Evolutionary conservation across 2,113 vertebrate species (phyloP).

Genomic region (Colius striatus): DNA sequence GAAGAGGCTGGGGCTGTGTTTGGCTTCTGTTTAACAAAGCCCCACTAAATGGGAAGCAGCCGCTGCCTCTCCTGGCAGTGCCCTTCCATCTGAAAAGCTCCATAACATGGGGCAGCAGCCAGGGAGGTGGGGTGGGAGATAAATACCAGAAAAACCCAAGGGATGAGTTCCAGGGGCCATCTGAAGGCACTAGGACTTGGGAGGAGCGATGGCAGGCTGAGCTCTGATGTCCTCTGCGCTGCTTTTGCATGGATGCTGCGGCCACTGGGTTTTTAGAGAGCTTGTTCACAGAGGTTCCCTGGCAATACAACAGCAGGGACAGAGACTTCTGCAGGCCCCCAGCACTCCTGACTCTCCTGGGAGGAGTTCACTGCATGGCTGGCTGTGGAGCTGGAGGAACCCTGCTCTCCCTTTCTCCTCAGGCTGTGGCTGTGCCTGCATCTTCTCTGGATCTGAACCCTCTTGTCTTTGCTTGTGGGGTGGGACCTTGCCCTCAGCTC

Average conservation of each 20-base stretch:
- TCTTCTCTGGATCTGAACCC: fast-evolving
- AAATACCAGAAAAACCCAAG: not conserved
- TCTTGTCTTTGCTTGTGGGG: not conserved
- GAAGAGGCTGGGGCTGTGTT: not conserved
- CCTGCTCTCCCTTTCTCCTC: not conserved
- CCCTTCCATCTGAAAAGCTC: not conserved
- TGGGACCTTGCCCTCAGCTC: not conserved
- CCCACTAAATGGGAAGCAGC: not conserved
- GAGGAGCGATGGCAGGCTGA: not conserved
- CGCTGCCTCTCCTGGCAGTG: not conserved
- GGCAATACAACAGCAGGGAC: not conserved
- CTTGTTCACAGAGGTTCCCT: not conserved
- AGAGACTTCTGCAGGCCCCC: not conserved
- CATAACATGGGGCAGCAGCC: not conserved
- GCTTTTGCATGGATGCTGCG: not conserved
- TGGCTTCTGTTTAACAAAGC: not conserved
- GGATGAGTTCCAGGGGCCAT: not conserved
- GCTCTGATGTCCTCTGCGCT: not conserved
- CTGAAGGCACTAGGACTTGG: not conserved
- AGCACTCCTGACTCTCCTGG: not conserved
- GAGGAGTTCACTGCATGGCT: not conserved
- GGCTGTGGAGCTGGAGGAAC: not conserved
- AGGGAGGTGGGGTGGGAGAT: not conserved
- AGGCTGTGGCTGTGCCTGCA: not conserved
- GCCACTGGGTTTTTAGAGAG: not conserved